Evolutionary conservation across 1,140 invertebrate genomes (phyloP).

Genomic region (Drosophila setifemur): DNA sequence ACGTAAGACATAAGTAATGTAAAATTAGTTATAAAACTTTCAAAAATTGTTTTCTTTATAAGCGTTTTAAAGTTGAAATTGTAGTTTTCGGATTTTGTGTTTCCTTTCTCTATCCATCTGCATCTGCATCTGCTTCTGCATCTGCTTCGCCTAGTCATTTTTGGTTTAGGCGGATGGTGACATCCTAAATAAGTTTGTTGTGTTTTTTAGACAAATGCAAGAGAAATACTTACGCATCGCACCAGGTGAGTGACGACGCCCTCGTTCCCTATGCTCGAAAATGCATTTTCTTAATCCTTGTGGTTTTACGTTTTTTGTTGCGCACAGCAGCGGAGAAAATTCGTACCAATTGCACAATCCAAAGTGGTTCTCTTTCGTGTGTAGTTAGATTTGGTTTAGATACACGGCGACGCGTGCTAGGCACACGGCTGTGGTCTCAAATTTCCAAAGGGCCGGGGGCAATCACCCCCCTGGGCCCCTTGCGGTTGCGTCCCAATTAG

Average conservation of each 20-base stretch:
- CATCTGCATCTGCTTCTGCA: background rate
- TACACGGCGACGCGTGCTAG: conserved; percentile 29
- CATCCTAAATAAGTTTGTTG: conserved; percentile 52
- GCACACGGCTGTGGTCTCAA: conserved; percentile 22
- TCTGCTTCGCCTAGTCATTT: no score
- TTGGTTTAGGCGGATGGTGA: conserved; percentile 31
- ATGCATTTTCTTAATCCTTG: conserved; percentile 62
- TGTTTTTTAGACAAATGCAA: conserved; percentile 61
- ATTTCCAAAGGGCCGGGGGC: no score
- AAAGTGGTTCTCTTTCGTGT: conserved; percentile 27
- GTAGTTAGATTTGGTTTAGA: background rate
- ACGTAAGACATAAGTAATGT: conserved; percentile 69
- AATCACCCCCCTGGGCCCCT: no score
- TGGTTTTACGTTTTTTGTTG: conserved; percentile 12
- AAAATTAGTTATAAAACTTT: conserved; percentile 74
- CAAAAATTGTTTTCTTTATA: conserved; percentile 78
- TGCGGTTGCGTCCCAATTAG: conserved; percentile 67
- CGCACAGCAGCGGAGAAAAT: conserved; percentile 74
- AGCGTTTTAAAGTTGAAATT: conserved; percentile 80
- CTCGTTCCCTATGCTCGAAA: conserved; percentile 53
- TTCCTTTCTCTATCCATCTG: conserved; percentile 6
- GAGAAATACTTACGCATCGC: conserved; percentile 64
- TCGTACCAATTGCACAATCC: conserved; percentile 78
- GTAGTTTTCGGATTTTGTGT: conserved; percentile 62
- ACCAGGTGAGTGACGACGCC: conserved; percentile 33